Percentiles rank a stretch among this genome's conserved stretches.
These are phyloP conservation scores for Timema podura DNA, from an alignment of 2,888 invertebrate genomes.

Conservation along the genomic window DNA sequence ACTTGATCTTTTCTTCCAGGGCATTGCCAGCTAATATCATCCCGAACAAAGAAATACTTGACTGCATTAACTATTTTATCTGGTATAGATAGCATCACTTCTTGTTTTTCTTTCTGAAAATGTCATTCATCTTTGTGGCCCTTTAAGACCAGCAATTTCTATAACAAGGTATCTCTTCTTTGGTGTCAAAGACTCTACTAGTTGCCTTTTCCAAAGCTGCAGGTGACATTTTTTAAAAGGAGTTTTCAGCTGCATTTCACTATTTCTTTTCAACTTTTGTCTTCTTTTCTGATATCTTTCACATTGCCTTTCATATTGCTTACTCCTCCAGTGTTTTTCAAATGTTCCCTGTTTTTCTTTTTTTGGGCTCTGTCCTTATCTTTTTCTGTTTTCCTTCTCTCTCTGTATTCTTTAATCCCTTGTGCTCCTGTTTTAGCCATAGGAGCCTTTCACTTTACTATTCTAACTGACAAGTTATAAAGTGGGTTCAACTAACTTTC, in stretches of 20 bases:
- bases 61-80: neutral
- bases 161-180: neutral
- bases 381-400: neutral
- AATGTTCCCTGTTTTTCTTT: neutral
- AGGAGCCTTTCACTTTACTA: too few species aligned
- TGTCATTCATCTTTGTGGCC: neutral
- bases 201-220: slow-evolving; percentile 2
- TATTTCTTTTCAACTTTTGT: neutral
- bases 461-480: too few species aligned
- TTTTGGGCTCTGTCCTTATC: neutral
- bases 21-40: slow-evolving; percentile 12
- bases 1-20: too few species aligned
- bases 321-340: neutral
- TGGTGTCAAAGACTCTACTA: neutral
- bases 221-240: neutral
- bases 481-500: too few species aligned
- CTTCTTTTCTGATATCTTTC: slow-evolving; percentile 10
- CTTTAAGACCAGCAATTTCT: neutral
- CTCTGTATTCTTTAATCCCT: neutral
- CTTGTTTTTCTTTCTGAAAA: slow-evolving; percentile 11
- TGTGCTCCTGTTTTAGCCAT: slow-evolving; percentile 12
- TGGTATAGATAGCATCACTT: too few species aligned
- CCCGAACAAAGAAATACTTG: neutral
- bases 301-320: neutral
- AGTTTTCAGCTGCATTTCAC: neutral